phyloP scores from a whole-genome alignment of 2,797 vertebrate genomes.

The Chelon labrosus region DNA sequence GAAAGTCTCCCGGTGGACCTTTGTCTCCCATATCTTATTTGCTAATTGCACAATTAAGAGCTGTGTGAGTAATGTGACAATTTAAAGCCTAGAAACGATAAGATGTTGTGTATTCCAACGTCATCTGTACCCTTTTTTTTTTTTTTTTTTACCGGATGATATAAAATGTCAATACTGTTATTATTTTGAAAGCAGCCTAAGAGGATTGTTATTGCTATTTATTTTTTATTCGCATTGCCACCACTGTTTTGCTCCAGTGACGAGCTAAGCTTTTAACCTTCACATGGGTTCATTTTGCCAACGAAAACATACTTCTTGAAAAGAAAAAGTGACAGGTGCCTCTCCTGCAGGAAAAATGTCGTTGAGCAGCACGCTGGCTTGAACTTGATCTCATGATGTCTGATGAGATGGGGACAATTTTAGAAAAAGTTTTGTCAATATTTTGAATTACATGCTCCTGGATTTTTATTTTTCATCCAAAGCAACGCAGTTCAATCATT shows the following conservation, averaged over 20 bases:
- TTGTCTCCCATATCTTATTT: constrained; percentile 32
- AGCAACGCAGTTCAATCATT: not conserved
- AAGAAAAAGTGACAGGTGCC: not conserved
- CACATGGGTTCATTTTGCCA: too few species aligned
- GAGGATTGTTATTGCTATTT: too few species aligned
- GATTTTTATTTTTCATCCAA: not conserved
- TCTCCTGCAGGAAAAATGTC: not conserved
- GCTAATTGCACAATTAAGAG: constrained; percentile 38
- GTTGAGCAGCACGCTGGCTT: not conserved
- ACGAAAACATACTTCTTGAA: too few species aligned
- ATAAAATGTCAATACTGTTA: not conserved
- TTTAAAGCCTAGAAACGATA: constrained; percentile 27
- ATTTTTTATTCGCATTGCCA: too few species aligned
- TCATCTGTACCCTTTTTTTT: not conserved
- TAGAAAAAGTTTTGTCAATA: not conserved
- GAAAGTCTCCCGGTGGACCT: constrained; percentile 31
- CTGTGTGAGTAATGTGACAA: constrained; percentile 32
- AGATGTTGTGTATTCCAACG: constrained; percentile 27
- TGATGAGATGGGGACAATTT: not conserved
- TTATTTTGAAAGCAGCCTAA: too few species aligned
- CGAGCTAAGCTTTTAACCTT: too few species aligned
- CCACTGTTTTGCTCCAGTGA: too few species aligned
- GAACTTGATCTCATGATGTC: constrained; percentile 4
- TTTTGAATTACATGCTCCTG: not conserved
- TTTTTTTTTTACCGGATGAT: too few species aligned